Conservation (phyloP, 2,113 vertebrate species). For the Eira barbara region DNA sequence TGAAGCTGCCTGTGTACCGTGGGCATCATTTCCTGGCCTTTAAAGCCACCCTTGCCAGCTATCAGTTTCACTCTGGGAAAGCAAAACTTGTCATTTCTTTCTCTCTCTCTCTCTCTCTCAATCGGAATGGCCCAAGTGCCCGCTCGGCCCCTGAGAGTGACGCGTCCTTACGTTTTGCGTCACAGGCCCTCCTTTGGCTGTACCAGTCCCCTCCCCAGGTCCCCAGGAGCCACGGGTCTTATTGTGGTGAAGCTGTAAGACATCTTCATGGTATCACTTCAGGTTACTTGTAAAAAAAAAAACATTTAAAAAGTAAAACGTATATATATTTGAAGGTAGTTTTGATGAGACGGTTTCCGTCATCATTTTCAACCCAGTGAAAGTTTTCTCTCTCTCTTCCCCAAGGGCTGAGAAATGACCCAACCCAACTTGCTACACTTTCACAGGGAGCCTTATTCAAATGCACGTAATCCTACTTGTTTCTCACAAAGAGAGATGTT, state of each 20-base stretch:
- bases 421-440: not conserved
- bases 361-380: not conserved
- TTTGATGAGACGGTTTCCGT: not conserved
- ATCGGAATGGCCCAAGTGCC: not conserved
- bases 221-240: not conserved
- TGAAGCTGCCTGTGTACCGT: not conserved
- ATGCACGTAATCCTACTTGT: slow-evolving; percentile 33
- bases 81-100: not conserved
- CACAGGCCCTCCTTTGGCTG: not conserved
- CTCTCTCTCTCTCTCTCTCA: not conserved
- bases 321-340: not conserved
- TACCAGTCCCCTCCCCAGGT: not conserved
- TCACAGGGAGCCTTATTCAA: not conserved
- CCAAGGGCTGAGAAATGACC: slow-evolving; percentile 3
- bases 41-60: not conserved
- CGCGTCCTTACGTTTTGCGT: not conserved
- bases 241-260: not conserved
- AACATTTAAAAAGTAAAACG: not conserved
- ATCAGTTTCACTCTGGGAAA: slow-evolving; percentile 23
- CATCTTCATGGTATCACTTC: not conserved
- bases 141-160: not conserved
- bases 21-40: not conserved
- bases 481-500: slow-evolving; percentile 70
- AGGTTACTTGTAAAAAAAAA: not conserved
- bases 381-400: slow-evolving; percentile 11